phyloP scores from a whole-genome alignment of 2,113 vertebrate genomes.

The Tenrec ecaudatus region DNA sequence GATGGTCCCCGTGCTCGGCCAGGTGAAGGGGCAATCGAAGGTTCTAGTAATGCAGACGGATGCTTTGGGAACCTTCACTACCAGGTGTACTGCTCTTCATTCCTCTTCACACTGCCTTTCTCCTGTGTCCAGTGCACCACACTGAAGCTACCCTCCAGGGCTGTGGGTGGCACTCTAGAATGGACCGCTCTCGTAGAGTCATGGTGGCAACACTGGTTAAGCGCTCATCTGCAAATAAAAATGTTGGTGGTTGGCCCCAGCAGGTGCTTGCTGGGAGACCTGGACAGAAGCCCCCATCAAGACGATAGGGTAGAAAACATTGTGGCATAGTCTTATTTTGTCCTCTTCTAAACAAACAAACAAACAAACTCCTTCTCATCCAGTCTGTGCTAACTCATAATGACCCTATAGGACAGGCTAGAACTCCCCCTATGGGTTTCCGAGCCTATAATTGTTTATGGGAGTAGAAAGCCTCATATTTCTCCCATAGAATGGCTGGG shows the following conservation, averaged over 20 bases:
- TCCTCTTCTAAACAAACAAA: no score
- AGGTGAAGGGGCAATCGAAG: background rate
- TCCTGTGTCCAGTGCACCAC: background rate
- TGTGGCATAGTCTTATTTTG: no score
- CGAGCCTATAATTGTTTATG: no score
- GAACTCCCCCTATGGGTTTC: no score
- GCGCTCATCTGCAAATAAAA: background rate
- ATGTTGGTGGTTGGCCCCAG: background rate
- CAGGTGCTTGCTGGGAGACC: background rate
- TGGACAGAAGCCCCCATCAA: no score
- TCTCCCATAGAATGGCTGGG: no score
- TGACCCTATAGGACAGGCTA: no score
- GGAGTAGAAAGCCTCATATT: no score
- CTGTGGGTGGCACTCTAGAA: background rate
- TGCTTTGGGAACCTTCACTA: background rate
- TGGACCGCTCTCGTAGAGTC: background rate
- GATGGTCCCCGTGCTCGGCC: background rate
- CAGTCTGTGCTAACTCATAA: no score
- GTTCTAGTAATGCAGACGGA: background rate
- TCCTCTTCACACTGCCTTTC: background rate
- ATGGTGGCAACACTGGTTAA: background rate
- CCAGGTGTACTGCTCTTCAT: background rate
- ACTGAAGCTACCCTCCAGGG: background rate
- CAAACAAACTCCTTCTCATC: no score
- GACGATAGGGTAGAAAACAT: no score